Conservation (phyloP, 2,888 invertebrate genomes). For the Aphodius granarius region DNA sequence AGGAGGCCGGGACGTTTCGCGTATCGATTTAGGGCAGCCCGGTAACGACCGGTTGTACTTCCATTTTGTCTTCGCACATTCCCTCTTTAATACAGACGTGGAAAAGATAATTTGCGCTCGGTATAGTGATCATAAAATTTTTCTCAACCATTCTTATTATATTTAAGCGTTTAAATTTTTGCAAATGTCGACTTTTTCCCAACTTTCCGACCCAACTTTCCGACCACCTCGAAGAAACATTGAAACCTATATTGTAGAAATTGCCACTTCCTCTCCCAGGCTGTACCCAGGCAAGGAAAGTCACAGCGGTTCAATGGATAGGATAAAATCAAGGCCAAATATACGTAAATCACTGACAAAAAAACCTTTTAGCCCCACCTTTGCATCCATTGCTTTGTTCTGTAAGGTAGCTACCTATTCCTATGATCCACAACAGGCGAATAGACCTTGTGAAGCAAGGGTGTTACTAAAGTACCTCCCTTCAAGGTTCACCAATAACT, state of each 20-base stretch:
- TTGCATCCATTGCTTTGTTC: not conserved
- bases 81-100: not conserved
- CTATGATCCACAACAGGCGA: not conserved
- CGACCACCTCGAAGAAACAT: too few species aligned
- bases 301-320: too few species aligned
- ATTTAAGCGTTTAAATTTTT: too few species aligned
- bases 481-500: not conserved
- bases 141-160: too few species aligned
- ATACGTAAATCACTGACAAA: too few species aligned
- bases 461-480: not conserved
- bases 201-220: too few species aligned
- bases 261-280: too few species aligned
- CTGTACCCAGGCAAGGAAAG: too few species aligned
- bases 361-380: not conserved
- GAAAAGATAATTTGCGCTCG: not conserved
- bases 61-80: not conserved
- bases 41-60: not conserved
- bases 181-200: too few species aligned
- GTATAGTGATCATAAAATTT: too few species aligned
- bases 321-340: too few species aligned
- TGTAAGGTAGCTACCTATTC: not conserved
- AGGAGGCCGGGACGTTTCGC: constrained; percentile 22
- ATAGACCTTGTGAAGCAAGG: not conserved
- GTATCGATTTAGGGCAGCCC: constrained; percentile 15
- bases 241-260: too few species aligned